Evolutionary conservation across 2,113 vertebrate species (phyloP).

Genomic region (Misgurnus anguillicaudatus): DNA sequence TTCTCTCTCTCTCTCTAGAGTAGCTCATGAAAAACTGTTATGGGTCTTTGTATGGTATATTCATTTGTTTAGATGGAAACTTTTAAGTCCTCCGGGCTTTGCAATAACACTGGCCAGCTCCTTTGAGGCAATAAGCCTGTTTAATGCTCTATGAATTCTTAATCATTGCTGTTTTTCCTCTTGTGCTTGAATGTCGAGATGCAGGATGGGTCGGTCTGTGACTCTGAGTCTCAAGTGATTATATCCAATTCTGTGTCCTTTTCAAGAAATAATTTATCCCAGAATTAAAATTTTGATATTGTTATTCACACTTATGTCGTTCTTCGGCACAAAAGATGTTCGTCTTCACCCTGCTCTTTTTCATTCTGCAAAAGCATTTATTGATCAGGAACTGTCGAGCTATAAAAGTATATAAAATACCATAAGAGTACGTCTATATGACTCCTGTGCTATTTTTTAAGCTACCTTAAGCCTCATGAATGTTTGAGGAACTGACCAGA

Average conservation of each 20-base stretch:
- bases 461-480: no score
- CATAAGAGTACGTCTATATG: background rate
- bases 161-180: conserved; percentile 20
- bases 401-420: background rate
- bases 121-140: conserved; percentile 51
- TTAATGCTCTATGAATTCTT: conserved; percentile 51
- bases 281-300: background rate
- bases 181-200: conserved; percentile 2
- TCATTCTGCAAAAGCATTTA: no score
- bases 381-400: background rate
- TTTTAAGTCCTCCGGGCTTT: conserved; percentile 41
- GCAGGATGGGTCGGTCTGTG: background rate
- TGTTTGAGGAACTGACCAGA: no score
- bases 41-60: conserved; percentile 28
- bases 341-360: background rate
- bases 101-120: conserved; percentile 47
- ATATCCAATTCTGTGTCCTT: conserved; percentile 6
- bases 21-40: conserved; percentile 37
- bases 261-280: background rate
- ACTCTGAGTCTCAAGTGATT: background rate
- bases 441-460: background rate
- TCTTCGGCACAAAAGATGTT: background rate
- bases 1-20: conserved; percentile 22
- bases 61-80: conserved; percentile 41
- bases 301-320: background rate